Evolutionary conservation across 2,113 vertebrate genomes (phyloP).

Genomic region (Butastur rufipennis): DNA sequence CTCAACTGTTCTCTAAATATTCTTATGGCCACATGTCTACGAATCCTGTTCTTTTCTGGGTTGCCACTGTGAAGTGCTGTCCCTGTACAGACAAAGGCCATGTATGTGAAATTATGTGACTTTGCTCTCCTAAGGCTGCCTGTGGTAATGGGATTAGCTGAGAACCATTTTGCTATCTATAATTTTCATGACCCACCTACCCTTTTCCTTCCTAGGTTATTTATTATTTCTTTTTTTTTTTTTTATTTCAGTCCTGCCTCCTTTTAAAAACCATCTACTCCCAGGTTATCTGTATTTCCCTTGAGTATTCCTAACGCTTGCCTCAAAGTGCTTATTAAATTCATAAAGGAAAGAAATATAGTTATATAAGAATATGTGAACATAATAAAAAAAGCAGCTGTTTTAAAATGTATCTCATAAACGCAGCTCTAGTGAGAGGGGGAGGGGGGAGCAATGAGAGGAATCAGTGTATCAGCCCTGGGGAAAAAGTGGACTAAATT

Average conservation of each 20-base stretch:
- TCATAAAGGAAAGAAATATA: slow-evolving; percentile 15
- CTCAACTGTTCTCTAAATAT: not conserved
- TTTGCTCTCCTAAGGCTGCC: not conserved
- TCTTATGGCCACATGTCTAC: not conserved
- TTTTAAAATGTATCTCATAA: slow-evolving; percentile 35
- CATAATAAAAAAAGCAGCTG: slow-evolving; percentile 17
- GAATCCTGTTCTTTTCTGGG: not conserved
- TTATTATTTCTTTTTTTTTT: not conserved
- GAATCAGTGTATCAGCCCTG: not conserved
- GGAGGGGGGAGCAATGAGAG: not conserved
- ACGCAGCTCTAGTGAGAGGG: not conserved
- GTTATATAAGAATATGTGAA: not conserved
- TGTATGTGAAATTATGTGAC: not conserved
- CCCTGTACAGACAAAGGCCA: not conserved
- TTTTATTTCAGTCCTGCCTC: not conserved
- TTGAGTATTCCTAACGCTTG: not conserved
- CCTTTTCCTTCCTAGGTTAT: not conserved
- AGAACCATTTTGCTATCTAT: not conserved
- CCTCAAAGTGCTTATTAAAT: not conserved
- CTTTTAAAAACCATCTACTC: not conserved
- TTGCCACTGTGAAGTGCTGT: not conserved
- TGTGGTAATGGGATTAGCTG: not conserved
- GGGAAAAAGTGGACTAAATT: slow-evolving; percentile 40
- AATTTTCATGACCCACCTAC: not conserved
- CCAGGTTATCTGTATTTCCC: not conserved